Evolutionary conservation across 1,140 invertebrate genomes (phyloP).

Genomic region (Cydia pomonella): DNA sequence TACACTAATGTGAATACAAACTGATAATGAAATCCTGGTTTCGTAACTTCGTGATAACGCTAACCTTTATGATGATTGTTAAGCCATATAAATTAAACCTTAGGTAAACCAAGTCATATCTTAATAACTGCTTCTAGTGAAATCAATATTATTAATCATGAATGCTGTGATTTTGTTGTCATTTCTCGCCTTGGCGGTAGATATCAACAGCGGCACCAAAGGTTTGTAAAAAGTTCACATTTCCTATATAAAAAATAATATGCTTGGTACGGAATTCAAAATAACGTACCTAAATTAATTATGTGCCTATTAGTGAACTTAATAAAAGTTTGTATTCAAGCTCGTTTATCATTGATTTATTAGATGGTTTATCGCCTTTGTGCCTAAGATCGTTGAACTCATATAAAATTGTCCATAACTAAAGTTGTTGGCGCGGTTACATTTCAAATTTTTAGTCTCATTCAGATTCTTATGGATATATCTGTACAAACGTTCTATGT

Average conservation of each 20-base stretch:
- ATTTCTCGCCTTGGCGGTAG: neutral
- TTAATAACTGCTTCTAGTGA: conserved; percentile 31
- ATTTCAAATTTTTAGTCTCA: neutral
- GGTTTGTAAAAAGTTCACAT: neutral
- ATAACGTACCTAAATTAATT: too few relatives aligned
- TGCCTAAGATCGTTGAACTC: conserved; percentile 7
- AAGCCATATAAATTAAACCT: conserved; percentile 34
- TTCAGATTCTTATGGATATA: neutral
- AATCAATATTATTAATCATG: neutral
- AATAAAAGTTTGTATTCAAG: neutral
- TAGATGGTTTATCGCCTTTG: neutral
- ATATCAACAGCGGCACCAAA: neutral
- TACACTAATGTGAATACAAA: neutral
- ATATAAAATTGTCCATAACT: neutral
- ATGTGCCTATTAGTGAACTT: neutral
- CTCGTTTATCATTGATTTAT: neutral
- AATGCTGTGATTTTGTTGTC: neutral
- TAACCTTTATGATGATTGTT: conserved; percentile 33
- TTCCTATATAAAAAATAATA: too few relatives aligned
- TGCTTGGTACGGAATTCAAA: too few relatives aligned
- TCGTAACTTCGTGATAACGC: conserved; percentile 48
- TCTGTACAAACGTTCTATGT: neutral
- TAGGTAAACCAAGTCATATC: conserved; percentile 34
- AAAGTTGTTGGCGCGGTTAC: neutral
- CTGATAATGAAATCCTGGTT: conserved; percentile 41